A percentile compares a stretch with the other conserved stretches of the same genome.
These are phyloP conservation scores for Agrochola circellaris DNA, from an alignment of 2,888 invertebrate species.

Conservation along the genomic window DNA sequence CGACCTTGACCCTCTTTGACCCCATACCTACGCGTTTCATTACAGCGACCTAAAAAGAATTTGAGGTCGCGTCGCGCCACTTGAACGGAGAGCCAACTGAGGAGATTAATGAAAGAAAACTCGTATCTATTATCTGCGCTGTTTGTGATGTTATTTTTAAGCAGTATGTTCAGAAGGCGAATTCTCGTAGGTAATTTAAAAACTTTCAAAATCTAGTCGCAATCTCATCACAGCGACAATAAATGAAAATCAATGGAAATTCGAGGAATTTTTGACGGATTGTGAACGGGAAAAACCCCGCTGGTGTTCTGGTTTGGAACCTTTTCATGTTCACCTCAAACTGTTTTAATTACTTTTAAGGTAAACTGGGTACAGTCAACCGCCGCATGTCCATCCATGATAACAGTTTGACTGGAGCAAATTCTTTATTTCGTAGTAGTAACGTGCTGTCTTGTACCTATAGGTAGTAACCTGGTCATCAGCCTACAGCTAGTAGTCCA, in stretches of 20 bases:
- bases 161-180: not conserved
- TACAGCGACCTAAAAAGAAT: slow-evolving; percentile 59
- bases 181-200: not conserved
- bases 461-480: too few relatives aligned
- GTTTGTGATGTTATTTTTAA: not conserved
- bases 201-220: not conserved
- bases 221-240: not conserved
- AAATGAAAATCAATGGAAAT: not conserved
- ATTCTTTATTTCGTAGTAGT: too few relatives aligned
- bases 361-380: not conserved
- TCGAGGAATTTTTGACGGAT: not conserved
- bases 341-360: not conserved
- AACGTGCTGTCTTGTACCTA: too few relatives aligned
- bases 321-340: not conserved
- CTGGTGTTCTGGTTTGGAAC: not conserved
- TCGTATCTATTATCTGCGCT: not conserved
- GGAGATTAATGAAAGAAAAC: slow-evolving; percentile 39
- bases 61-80: slow-evolving; percentile 58
- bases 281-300: too few relatives aligned
- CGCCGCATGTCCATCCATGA: not conserved
- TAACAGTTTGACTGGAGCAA: not conserved
- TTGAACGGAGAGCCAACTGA: slow-evolving; percentile 35
- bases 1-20: slow-evolving; percentile 49
- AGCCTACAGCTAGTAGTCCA: too few relatives aligned
- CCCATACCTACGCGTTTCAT: slow-evolving; percentile 46